Evolutionary conservation across 2,113 vertebrate species (phyloP), one percentile per base, ranked within the genome.

Genomic region (Rutilus rutilus): DNA sequence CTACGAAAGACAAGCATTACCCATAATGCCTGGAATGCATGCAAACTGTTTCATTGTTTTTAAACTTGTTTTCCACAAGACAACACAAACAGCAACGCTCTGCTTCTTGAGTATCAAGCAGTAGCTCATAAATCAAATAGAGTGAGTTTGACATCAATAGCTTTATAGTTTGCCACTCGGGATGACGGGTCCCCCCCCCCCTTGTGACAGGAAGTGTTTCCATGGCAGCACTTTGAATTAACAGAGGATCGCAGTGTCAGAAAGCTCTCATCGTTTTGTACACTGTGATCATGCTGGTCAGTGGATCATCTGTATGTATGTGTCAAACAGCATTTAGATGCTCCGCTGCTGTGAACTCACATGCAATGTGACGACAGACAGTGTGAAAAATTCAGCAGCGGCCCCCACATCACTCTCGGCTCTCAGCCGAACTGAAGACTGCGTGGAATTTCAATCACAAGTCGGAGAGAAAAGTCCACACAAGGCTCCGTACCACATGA

Each of bases 141-240:
- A 65, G 45, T 45, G 67, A 12, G 30, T 45, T 62, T 85, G 67
- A 82, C 45, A 50, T 87, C 39, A 85, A 71, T 39, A 83, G 78
- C 87, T 73, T 85, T 85, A 39, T 82, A 82, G 60, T 82, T 82
- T 73, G 39, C 54, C 78, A 86, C 67, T 77, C 27, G 7, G 71
- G 76, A 59, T 67, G 75, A 83, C 6, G 17, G 74, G 75, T 86
- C 27, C 27, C 27, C 27, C 15, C 75, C 64, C 62, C 84, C 17
- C 67, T 83, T 23, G 59, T 78, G 75, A 85, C 30, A 65, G 85
- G 69, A 69, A 52, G 59, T 54, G 84, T 89, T 87, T 69, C 81
- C 81, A 89, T 87, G 84, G 80, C 80, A 84, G 84, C 84, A 50
- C 14, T 62, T 73, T 50, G 25, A 82, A 85, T 86, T 52, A 86